phyloP scores from a whole-genome alignment of 2,113 vertebrate species.

The Ploceus nigricollis region DNA sequence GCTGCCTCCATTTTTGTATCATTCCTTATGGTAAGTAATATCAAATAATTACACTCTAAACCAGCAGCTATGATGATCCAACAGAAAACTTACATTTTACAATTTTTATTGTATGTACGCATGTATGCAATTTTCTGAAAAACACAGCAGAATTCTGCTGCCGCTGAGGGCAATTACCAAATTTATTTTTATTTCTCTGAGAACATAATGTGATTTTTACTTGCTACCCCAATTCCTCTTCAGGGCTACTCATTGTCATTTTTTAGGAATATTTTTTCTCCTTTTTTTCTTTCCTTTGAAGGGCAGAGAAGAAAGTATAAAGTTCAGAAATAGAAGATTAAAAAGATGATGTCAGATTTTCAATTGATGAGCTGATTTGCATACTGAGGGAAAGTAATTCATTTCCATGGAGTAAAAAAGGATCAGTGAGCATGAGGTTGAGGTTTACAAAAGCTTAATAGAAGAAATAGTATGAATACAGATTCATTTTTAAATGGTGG shows the following conservation, averaged over 20 bases:
- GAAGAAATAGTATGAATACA: conserved; percentile 19
- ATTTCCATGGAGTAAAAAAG: conserved; percentile 33
- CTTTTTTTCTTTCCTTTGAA: neutral
- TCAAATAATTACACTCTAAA: neutral
- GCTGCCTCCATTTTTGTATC: neutral
- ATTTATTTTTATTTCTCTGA: neutral
- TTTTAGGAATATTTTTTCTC: neutral
- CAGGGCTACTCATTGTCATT: neutral
- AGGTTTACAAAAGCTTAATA: conserved; percentile 11
- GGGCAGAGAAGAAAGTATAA: neutral
- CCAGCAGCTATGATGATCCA: neutral
- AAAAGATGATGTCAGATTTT: conserved; percentile 21
- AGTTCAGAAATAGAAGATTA: neutral
- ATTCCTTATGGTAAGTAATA: neutral
- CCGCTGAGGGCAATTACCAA: neutral
- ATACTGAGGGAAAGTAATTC: neutral
- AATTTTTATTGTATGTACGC: neutral
- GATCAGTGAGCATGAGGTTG: neutral
- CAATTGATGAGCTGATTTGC: neutral
- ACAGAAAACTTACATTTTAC: neutral
- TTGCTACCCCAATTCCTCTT: neutral
- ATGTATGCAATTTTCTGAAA: neutral
- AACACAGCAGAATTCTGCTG: neutral
- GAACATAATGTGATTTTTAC: neutral
- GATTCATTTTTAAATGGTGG: neutral